Percentiles rank a stretch among this genome's conserved stretches.
Conservation (phyloP, 2,113 vertebrate genomes). For the Brevimyrus niger region DNA sequence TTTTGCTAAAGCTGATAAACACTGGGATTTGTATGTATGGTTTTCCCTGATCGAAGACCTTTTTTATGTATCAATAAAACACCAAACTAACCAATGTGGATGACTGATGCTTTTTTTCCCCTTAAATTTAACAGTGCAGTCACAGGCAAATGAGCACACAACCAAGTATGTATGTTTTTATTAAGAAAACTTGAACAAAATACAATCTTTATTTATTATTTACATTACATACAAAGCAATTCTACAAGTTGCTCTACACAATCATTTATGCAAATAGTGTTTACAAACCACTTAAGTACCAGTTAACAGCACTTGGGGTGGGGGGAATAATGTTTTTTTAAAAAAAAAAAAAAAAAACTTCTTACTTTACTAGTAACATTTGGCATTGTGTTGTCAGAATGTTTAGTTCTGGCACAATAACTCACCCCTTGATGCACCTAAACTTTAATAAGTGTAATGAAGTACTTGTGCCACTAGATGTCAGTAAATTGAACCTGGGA, state of each 20-base stretch:
- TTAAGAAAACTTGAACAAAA: constrained; percentile 91
- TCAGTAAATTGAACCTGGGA: background rate
- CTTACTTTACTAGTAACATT: constrained; percentile 35
- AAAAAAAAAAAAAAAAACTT: constrained; percentile 23
- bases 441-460: background rate
- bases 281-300: constrained; percentile 47
- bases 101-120: background rate
- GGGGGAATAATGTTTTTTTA: background rate
- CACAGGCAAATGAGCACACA: background rate
- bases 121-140: background rate
- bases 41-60: background rate
- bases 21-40: constrained; percentile 56
- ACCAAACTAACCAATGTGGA: background rate
- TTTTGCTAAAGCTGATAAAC: constrained; percentile 51
- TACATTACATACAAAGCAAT: constrained; percentile 95
- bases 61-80: constrained; percentile 30
- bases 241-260: constrained; percentile 74
- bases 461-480: constrained; percentile 1
- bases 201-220: constrained; percentile 97
- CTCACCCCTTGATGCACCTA: background rate
- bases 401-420: constrained; percentile 26
- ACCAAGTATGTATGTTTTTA: constrained; percentile 49
- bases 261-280: constrained; percentile 69
- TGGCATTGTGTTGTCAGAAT: constrained; percentile 45
- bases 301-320: constrained; percentile 23